These are phyloP conservation scores for Elachura formosa DNA, from an alignment of 2,113 vertebrate genomes.

Conservation along the genomic window DNA sequence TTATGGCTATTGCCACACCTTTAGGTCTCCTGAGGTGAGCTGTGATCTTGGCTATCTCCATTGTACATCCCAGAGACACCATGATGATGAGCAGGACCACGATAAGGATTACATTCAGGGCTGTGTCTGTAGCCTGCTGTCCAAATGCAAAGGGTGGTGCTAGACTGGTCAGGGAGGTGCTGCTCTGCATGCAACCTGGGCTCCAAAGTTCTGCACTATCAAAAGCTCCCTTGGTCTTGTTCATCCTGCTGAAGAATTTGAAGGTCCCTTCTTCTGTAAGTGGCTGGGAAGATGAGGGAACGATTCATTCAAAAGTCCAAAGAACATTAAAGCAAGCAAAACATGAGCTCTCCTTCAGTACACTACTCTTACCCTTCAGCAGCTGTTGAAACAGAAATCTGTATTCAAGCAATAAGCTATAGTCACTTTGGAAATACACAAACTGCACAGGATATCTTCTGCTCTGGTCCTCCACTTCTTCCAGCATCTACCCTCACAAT, in stretches of 20 bases:
- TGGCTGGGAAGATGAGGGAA: background rate
- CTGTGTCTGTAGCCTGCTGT: constrained; percentile 45
- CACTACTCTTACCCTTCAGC: background rate
- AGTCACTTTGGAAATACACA: background rate
- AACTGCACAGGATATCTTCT: no score
- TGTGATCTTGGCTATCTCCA: constrained; percentile 83
- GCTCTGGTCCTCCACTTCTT: background rate
- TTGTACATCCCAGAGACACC: constrained; percentile 79
- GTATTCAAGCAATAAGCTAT: background rate
- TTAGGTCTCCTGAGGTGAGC: constrained; percentile 76
- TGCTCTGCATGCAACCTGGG: background rate
- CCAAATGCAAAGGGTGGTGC: constrained; percentile 10
- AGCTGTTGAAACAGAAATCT: background rate
- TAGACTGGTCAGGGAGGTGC: constrained; percentile 16
- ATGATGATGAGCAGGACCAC: constrained; percentile 70
- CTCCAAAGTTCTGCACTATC: background rate
- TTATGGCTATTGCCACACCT: constrained; percentile 72
- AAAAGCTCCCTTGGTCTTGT: background rate
- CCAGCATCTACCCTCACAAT: rapidly evolving
- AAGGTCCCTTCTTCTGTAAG: background rate
- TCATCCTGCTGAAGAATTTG: background rate
- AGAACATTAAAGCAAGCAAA: background rate
- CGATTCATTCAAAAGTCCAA: background rate
- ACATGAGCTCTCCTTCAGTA: background rate
- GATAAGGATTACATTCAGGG: constrained; percentile 55